These are phyloP conservation scores for Noctua fimbriata DNA, from an alignment of 2,888 invertebrate genomes.

Conservation along the genomic window DNA sequence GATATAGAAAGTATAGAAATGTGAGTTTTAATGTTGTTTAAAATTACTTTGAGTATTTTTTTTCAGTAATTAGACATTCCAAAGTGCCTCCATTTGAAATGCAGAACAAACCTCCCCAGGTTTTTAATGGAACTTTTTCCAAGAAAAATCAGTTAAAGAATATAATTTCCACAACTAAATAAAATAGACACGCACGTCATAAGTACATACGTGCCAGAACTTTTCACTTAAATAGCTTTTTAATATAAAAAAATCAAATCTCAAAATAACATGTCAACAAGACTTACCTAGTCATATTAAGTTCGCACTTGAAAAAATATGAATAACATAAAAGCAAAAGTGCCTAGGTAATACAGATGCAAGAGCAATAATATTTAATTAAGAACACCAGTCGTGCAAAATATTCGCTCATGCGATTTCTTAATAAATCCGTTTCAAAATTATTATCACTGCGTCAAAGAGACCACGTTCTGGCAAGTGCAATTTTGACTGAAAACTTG, in stretches of 20 bases:
- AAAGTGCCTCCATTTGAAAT: not conserved
- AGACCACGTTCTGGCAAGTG: not conserved
- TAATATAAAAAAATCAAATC: not conserved
- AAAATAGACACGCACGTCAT: not conserved
- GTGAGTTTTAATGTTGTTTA: slow-evolving; percentile 4
- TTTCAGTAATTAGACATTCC: not conserved
- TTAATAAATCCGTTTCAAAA: slow-evolving; percentile 13
- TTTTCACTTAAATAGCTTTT: not conserved
- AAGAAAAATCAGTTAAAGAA: not conserved
- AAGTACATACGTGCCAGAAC: not conserved
- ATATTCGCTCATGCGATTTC: slow-evolving; percentile 18
- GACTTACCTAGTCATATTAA: not conserved
- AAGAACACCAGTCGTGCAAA: not conserved
- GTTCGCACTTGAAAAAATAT: not conserved
- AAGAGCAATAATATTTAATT: slow-evolving; percentile 8
- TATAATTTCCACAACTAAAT: not conserved
- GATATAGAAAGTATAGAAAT: slow-evolving; percentile 17
- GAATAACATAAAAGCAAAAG: not conserved
- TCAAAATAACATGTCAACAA: not conserved
- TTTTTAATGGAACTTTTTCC: not conserved
- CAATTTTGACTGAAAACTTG: slow-evolving; percentile 14
- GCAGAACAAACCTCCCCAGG: not conserved
- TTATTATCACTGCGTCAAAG: slow-evolving; percentile 1
- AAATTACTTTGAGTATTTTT: not conserved
- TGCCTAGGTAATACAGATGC: not conserved